phyloP scores from a whole-genome alignment of 1,140 invertebrate genomes.

The Drosophila mayri region DNA sequence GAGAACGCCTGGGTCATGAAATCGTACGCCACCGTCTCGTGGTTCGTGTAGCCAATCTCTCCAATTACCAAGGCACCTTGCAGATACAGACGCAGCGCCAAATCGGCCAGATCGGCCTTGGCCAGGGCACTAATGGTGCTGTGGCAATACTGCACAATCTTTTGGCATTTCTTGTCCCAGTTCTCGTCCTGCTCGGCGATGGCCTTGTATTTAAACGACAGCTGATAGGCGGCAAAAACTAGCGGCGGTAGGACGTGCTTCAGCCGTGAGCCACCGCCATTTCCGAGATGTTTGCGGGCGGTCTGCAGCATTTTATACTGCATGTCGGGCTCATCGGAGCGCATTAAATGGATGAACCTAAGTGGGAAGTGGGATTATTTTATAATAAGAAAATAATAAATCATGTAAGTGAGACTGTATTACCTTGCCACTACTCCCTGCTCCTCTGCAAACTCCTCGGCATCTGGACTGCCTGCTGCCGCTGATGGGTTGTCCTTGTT shows the following conservation, averaged over 20 bases:
- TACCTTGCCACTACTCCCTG: slow-evolving; percentile 92
- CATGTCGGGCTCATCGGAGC: slow-evolving; percentile 94
- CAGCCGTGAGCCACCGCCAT: slow-evolving; percentile 94
- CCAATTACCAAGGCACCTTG: slow-evolving; percentile 97
- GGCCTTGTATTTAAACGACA: slow-evolving; percentile 94
- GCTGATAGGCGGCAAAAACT: slow-evolving; percentile 97
- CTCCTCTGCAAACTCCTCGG: slow-evolving; percentile 99
- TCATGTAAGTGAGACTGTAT: neutral
- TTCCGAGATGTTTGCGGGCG: slow-evolving; percentile 95
- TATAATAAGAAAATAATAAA: neutral
- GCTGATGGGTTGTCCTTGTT: slow-evolving; percentile 74
- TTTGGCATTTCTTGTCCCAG: slow-evolving; percentile 99
- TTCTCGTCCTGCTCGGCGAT: slow-evolving; percentile 94
- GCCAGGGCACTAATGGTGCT: slow-evolving; percentile 96
- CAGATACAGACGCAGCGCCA: slow-evolving; percentile 96
- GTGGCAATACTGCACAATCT: slow-evolving; percentile 99
- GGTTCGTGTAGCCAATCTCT: slow-evolving; percentile 96
- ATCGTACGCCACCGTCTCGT: slow-evolving; percentile 98
- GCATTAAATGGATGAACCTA: slow-evolving; percentile 95
- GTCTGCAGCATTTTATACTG: slow-evolving; percentile 96
- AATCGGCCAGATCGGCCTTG: slow-evolving; percentile 96
- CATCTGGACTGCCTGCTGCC: slow-evolving; percentile 87
- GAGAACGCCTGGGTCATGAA: slow-evolving; percentile 99
- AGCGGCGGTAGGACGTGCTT: slow-evolving; percentile 97
- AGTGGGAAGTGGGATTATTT: neutral